Conservation (phyloP, 2,797 vertebrate species). For the Tokudaia tokunoshimensis region DNA sequence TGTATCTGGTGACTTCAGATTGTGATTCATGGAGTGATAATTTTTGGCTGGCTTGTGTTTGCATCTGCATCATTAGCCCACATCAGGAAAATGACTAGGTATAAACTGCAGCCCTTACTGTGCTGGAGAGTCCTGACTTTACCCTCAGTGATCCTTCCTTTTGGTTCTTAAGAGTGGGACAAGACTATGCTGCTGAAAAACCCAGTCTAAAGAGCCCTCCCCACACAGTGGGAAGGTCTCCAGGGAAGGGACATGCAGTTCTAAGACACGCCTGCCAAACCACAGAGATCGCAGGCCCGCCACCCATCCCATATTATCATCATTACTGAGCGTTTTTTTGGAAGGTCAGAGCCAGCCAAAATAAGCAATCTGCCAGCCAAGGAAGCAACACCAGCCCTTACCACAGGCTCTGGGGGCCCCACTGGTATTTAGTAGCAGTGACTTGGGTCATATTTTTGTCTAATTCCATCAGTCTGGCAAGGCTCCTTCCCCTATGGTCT, state of each 20-base stretch:
- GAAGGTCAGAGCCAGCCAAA: conserved; percentile 80
- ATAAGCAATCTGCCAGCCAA: conserved; percentile 71
- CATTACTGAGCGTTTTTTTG: conserved; percentile 69
- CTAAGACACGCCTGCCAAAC: conserved; percentile 67
- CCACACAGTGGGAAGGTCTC: neutral
- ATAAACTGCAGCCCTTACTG: conserved; percentile 1
- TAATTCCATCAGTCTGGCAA: conserved; percentile 60
- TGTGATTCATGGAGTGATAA: neutral
- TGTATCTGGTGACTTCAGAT: neutral
- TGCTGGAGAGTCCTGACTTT: conserved; percentile 1
- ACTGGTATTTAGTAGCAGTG: conserved; percentile 72
- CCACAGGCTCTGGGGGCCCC: conserved; percentile 59
- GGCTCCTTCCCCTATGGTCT: conserved; percentile 38
- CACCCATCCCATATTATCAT: conserved; percentile 70
- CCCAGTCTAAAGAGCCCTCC: neutral
- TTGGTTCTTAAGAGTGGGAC: neutral
- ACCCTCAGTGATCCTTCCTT: neutral
- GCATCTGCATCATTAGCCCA: conserved; percentile 4
- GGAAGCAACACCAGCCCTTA: conserved; percentile 59
- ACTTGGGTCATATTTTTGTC: conserved; percentile 72
- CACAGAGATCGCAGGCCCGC: conserved; percentile 69
- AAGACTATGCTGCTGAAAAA: neutral
- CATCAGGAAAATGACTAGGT: conserved; percentile 4
- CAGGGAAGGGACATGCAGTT: conserved; percentile 21
- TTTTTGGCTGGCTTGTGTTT: conserved; percentile 7